Evolutionary conservation across 2,113 vertebrate species (phyloP).

Genomic region (Brachyhypopomus occidentalis): DNA sequence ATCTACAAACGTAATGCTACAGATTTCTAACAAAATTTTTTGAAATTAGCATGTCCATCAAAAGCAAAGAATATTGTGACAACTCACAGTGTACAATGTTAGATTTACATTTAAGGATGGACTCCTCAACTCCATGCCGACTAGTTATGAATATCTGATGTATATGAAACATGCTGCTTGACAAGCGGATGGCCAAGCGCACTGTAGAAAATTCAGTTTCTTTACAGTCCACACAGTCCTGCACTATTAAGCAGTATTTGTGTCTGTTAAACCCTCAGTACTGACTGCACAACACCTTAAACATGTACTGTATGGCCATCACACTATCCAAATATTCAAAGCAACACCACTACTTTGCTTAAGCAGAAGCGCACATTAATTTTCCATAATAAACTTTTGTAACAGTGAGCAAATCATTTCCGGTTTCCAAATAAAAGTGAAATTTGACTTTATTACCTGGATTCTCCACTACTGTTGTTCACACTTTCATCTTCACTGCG

Average conservation of each 20-base stretch:
- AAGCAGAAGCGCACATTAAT: background rate
- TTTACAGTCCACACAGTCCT: background rate
- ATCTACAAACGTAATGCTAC: background rate
- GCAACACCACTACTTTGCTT: background rate
- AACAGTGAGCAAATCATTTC: background rate
- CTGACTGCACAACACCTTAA: background rate
- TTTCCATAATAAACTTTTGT: background rate
- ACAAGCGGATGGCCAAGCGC: no score
- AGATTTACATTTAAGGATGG: background rate
- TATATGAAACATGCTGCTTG: no score
- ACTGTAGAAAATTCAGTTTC: no score
- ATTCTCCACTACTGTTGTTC: slow-evolving; percentile 95
- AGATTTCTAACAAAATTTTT: background rate
- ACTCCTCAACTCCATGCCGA: background rate
- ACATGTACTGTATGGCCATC: no score
- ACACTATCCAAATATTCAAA: background rate
- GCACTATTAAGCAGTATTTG: background rate
- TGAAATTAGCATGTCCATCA: no score
- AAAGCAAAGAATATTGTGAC: background rate
- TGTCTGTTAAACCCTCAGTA: background rate
- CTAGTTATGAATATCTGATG: no score
- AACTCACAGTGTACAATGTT: background rate
- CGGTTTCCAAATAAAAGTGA: no score
- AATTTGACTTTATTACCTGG: slow-evolving; percentile 79
- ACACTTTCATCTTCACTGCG: slow-evolving; percentile 94